Percentiles rank a stretch among this genome's conserved stretches.
phyloP scores from a whole-genome alignment of 1,140 invertebrate species.

The Nilaparvata lugens region DNA sequence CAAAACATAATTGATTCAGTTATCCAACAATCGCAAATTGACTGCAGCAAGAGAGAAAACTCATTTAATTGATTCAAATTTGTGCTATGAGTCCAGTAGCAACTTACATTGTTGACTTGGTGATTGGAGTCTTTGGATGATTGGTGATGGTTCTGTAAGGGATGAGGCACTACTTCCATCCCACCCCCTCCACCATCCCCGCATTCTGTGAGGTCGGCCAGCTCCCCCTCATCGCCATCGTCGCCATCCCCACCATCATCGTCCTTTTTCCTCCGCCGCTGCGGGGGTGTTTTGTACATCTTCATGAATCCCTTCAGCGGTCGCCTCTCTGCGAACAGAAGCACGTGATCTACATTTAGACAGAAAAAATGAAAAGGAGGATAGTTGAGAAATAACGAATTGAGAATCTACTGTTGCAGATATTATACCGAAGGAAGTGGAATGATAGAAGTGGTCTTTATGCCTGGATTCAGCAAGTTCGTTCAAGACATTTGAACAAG shows the following conservation, averaged over 20 bases:
- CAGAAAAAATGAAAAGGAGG: no score
- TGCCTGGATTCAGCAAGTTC: no score
- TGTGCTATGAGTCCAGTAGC: no score
- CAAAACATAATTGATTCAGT: no score
- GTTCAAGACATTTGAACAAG: no score
- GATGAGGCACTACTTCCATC: background rate
- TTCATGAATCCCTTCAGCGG: constrained; percentile 43
- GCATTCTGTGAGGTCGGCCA: constrained; percentile 21
- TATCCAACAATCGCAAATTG: no score
- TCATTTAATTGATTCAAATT: background rate
- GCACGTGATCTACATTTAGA: no score
- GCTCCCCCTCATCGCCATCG: constrained; percentile 27
- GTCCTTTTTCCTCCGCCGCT: constrained; percentile 39
- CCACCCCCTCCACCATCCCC: constrained; percentile 15
- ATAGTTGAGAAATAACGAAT: no score
- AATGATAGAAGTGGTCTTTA: no score
- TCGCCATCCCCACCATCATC: constrained; percentile 22
- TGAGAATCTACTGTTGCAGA: no score
- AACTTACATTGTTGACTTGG: constrained; percentile 21
- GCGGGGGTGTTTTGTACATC: constrained; percentile 46
- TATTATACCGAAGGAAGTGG: no score
- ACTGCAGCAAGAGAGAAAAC: no score
- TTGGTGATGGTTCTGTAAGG: constrained; percentile 12
- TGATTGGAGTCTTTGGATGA: constrained; percentile 15
- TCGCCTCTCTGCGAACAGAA: constrained; percentile 38